These are phyloP conservation scores for Agrochola lota DNA, from an alignment of 2,888 invertebrate species.

Conservation along the genomic window DNA sequence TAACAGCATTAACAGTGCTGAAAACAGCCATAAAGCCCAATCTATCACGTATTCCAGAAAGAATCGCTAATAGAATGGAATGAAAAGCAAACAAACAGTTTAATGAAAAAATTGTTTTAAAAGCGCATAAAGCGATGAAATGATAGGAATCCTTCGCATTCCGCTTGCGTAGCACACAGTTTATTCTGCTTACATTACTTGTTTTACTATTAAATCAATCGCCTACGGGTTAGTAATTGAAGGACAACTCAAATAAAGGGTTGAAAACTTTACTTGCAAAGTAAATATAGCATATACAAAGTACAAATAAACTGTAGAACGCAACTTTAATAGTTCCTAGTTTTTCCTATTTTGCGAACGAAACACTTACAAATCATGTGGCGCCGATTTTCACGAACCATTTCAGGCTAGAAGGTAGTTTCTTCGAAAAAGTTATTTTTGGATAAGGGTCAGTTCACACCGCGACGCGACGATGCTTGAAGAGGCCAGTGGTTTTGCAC, in stretches of 20 bases:
- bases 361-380: not conserved
- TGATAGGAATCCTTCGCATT: conserved; percentile 2
- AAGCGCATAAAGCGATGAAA: conserved; percentile 19
- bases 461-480: too few species aligned
- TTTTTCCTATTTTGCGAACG: not conserved
- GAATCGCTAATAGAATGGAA: conserved; percentile 32
- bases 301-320: conserved; percentile 18
- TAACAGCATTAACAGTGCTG: conserved; percentile 30
- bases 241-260: conserved; percentile 23
- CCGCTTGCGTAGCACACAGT: not conserved
- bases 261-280: conserved; percentile 21
- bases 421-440: conserved; percentile 1
- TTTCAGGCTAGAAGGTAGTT: not conserved
- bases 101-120: conserved; percentile 6
- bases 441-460: not conserved
- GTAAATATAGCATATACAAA: conserved; percentile 29
- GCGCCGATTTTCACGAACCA: not conserved
- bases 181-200: conserved; percentile 45
- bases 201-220: conserved; percentile 39
- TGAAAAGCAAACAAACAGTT: conserved; percentile 32
- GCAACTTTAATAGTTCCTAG: not conserved
- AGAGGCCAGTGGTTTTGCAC: too few species aligned
- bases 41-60: conserved; percentile 27
- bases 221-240: conserved; percentile 25
- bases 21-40: conserved; percentile 53